Conservation (phyloP, 2,797 vertebrate genomes). For the Crenuchus spilurus region DNA sequence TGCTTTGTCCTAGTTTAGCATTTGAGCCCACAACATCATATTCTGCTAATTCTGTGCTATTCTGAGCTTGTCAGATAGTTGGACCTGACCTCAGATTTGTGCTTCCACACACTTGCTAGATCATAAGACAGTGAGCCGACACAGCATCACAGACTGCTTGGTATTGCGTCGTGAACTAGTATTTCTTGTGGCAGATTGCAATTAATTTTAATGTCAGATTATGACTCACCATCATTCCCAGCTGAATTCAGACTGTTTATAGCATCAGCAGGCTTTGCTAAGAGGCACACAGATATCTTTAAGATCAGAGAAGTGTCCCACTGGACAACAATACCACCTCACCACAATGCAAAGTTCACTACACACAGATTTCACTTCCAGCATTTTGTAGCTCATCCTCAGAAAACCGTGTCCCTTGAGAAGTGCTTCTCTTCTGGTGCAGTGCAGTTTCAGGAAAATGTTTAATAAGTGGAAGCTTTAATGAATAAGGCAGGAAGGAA, state of each 20-base stretch:
- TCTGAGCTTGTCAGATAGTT: not conserved
- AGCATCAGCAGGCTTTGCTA: constrained; percentile 12
- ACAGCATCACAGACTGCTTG: not conserved
- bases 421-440: not conserved
- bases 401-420: not conserved
- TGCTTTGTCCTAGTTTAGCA: not conserved
- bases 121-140: not conserved
- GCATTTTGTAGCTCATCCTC: not conserved
- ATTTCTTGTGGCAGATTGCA: constrained; percentile 17
- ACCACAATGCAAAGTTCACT: not conserved
- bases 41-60: not conserved
- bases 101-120: not conserved
- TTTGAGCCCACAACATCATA: not conserved
- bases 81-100: not conserved
- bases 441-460: not conserved
- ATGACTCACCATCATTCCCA: constrained; percentile 28
- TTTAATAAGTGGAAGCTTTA: too few species aligned
- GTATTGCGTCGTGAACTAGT: constrained; percentile 20
- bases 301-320: not conserved
- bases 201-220: constrained; percentile 16
- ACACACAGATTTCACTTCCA: not conserved
- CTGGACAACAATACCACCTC: not conserved
- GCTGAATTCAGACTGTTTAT: constrained; percentile 25
- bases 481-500: too few species aligned
- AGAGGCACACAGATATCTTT: constrained; percentile 1